Percentiles rank a stretch among this genome's conserved stretches.
Conservation (phyloP, 2,888 invertebrate species). For the Agriopis leucophaearia region DNA sequence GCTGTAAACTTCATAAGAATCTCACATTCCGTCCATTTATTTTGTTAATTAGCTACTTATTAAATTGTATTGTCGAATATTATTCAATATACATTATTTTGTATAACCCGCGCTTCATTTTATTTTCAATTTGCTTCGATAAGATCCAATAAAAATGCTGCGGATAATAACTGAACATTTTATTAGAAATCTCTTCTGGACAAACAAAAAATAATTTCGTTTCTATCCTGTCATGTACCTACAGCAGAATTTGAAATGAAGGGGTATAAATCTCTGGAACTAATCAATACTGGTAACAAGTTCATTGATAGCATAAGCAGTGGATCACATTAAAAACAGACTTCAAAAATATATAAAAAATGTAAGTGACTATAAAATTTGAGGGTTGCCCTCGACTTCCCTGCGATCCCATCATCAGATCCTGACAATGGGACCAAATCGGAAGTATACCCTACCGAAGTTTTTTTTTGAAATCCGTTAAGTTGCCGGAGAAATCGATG, state of each 20-base stretch:
- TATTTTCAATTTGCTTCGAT: conserved; percentile 58
- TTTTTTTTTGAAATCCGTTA: no score
- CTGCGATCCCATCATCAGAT: no score
- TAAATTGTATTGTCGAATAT: conserved; percentile 76
- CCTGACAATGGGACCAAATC: no score
- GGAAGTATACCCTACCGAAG: no score
- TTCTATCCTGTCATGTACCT: background rate
- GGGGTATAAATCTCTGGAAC: background rate
- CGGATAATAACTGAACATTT: conserved; percentile 49
- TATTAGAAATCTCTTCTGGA: conserved; percentile 44
- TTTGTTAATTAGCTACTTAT: conserved; percentile 77
- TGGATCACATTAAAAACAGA: no score
- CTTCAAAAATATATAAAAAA: no score
- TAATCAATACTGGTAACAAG: background rate
- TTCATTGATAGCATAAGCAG: background rate
- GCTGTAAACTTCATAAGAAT: conserved; percentile 72
- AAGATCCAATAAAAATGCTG: conserved; percentile 56
- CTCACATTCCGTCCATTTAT: conserved; percentile 85
- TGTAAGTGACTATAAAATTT: no score
- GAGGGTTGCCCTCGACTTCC: no score
- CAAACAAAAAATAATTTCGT: background rate
- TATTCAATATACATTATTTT: conserved; percentile 80
- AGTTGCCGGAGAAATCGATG: no score
- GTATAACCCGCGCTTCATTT: conserved; percentile 71
- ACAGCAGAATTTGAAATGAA: background rate